Evolutionary conservation across 2,888 invertebrate genomes (phyloP), one percentile per base, ranked within the genome.

Genomic region (Cerceris ruficornis): DNA sequence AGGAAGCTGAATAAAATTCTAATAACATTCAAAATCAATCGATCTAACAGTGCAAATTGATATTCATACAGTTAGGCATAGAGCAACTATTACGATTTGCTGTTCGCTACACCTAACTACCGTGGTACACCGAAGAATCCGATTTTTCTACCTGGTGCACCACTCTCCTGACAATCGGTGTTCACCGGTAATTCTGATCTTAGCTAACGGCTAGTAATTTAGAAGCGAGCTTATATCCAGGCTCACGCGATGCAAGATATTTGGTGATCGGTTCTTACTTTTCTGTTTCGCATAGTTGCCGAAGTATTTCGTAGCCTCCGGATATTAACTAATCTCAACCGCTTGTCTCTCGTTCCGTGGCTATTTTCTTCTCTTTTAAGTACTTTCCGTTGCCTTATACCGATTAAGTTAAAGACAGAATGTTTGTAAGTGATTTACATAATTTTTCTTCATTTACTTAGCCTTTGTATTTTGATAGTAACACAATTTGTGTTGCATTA

Each of bases 171-270:
- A 83, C 81, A 82, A 80, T 82, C 86, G 81, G 83, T 84, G 87
- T 88, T 86, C 86, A 88, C 86, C 88, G 82, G 85, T 81, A 88
- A 88, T 88, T 87, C 83, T 83, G 86, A 86, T 85, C 86, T 80
- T 75, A 81, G 76, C 79, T 84, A 87, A 87, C 85, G 76, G 82
- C 86, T 73, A 73, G 78, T 83, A 83, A 88, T 88, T 84, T 82
- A 62, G 60, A 68, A 42, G 50, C 55, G 72, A 55, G 61, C 65
- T 55, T 69, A 64, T 55, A 8, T 7, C 57, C 62, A 42, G 66
- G 41, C 61, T 66, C 86, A 74, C 83, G 80, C 83, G 77, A 80
- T 77, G 68, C 71, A 15, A 64, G 80, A 85, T 81, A 86, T 87
- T 85, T 72, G 86, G 81, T 69, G 82, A 88, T 85, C 86, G 84